Percentiles rank a stretch among this genome's conserved stretches.
Evolutionary conservation across 2,113 vertebrate genomes (phyloP).

Genomic region (Ceyx margarethae): DNA sequence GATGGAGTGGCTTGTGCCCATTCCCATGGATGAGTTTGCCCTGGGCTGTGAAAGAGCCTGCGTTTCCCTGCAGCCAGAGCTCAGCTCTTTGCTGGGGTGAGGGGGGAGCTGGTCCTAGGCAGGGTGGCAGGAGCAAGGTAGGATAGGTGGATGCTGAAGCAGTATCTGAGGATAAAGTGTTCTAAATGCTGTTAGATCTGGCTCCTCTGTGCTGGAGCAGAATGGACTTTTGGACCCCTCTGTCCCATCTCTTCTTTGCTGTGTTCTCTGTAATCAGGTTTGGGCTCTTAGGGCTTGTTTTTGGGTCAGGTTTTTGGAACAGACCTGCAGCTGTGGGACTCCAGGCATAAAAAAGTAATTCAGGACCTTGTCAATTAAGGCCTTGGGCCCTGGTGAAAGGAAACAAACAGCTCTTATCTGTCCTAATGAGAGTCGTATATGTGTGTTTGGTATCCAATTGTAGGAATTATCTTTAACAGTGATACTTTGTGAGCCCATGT

Average conservation of each 20-base stretch:
- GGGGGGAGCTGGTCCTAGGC: background rate
- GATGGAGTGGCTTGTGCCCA: rapidly evolving
- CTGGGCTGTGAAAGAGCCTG: background rate
- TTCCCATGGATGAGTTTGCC: background rate
- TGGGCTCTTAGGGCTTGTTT: background rate
- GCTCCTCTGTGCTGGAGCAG: background rate
- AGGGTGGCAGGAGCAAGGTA: background rate
- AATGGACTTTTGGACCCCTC: background rate
- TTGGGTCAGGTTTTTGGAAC: background rate
- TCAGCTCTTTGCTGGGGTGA: background rate
- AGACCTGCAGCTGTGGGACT: background rate
- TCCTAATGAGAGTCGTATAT: background rate
- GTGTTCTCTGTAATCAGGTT: background rate
- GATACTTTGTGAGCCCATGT: slow-evolving; percentile 36
- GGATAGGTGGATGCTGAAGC: background rate
- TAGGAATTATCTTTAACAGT: slow-evolving; percentile 37
- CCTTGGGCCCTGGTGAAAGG: background rate
- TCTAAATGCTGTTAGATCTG: background rate
- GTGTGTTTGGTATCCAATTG: slow-evolving; percentile 38
- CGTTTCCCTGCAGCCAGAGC: rapidly evolving
- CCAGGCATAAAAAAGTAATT: background rate
- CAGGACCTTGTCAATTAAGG: slow-evolving; percentile 8
- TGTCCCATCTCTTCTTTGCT: background rate
- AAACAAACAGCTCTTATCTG: slow-evolving; percentile 27
- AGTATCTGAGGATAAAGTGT: background rate